phyloP scores from a whole-genome alignment of 1,140 invertebrate genomes.

The Choristoneura fumiferana region DNA sequence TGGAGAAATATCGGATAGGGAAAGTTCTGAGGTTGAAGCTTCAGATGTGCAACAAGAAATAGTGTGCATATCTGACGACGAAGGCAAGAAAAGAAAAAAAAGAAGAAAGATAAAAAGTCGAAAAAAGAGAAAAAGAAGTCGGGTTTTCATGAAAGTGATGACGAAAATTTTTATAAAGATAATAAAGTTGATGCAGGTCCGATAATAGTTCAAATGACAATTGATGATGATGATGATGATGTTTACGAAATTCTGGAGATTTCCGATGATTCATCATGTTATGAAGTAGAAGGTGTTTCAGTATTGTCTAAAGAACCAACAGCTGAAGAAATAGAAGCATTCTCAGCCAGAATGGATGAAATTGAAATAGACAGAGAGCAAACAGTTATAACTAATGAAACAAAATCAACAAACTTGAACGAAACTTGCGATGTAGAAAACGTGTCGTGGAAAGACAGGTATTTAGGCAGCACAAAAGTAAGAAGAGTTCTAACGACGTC shows the following conservation, averaged over 20 bases:
- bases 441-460: slow-evolving; percentile 74
- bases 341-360: slow-evolving; percentile 72
- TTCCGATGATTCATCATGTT: slow-evolving; percentile 69
- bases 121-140: slow-evolving; percentile 20
- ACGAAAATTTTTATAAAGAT: slow-evolving; percentile 21
- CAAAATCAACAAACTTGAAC: slow-evolving; percentile 21
- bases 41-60: slow-evolving; percentile 17
- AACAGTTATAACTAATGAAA: slow-evolving; percentile 40
- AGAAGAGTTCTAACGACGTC: slow-evolving; percentile 78
- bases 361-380: slow-evolving; percentile 53
- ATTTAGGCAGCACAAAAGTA: slow-evolving; percentile 77
- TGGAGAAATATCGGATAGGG: slow-evolving; percentile 17
- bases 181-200: slow-evolving; percentile 19
- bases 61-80: slow-evolving; percentile 5
- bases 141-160: slow-evolving; percentile 16
- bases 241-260: slow-evolving; percentile 64
- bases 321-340: slow-evolving; percentile 59
- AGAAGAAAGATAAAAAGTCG: slow-evolving; percentile 15
- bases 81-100: slow-evolving; percentile 11
- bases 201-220: background rate
- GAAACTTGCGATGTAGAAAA: slow-evolving; percentile 35
- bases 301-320: slow-evolving; percentile 70
- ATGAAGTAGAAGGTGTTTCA: slow-evolving; percentile 56
- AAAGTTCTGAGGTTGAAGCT: slow-evolving; percentile 18
- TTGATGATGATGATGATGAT: slow-evolving; percentile 40